These are phyloP conservation scores for Odocoileus hemionus DNA, from an alignment of 2,113 vertebrate genomes.

Conservation along the genomic window DNA sequence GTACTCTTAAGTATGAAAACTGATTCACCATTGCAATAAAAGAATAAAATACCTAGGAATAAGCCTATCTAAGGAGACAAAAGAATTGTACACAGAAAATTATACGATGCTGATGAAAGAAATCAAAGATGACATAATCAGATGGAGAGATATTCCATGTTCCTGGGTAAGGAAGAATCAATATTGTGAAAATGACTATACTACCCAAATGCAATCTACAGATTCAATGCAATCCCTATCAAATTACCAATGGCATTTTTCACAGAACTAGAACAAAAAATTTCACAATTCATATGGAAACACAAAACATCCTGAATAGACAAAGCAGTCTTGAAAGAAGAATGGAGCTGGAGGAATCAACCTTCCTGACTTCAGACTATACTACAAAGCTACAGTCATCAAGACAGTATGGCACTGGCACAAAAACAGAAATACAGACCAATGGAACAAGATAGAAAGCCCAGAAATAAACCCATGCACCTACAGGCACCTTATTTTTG, in stretches of 20 bases:
- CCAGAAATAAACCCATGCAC: background rate
- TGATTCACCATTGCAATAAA: background rate
- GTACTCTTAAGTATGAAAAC: slow-evolving; percentile 59
- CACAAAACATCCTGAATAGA: background rate
- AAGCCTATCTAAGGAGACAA: background rate
- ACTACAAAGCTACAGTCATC: background rate
- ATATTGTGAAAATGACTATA: background rate
- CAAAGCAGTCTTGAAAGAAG: background rate
- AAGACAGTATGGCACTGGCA: background rate
- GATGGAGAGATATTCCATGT: background rate
- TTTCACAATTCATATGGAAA: background rate
- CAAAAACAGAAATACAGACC: background rate
- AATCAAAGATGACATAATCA: background rate
- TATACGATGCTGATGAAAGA: background rate
- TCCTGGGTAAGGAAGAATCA: background rate
- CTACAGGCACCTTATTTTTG: background rate
- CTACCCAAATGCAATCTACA: background rate
- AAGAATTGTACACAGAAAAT: background rate
- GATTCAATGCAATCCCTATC: background rate
- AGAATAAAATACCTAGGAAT: background rate
- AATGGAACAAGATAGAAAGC: background rate
- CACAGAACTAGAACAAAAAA: background rate
- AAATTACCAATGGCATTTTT: background rate
- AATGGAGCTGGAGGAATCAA: background rate
- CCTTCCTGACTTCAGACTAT: background rate